Evolutionary conservation across 2,113 vertebrate genomes (phyloP).

Genomic region (Coptodon rendalli): DNA sequence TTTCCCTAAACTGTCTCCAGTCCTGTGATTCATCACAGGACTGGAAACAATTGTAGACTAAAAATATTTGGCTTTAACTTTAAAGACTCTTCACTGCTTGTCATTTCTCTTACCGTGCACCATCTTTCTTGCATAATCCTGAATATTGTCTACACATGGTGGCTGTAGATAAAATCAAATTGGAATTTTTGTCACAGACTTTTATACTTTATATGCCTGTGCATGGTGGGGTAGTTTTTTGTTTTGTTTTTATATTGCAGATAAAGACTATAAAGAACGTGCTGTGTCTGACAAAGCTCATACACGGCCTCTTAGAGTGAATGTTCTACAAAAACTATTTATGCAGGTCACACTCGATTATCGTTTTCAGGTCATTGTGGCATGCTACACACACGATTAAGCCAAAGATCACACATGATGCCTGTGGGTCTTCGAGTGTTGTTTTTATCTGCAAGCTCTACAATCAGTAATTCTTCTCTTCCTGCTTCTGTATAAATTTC

Average conservation of each 20-base stretch:
- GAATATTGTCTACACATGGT: neutral
- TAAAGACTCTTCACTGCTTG: neutral
- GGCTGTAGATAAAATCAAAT: neutral
- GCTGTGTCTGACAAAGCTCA: rapidly evolving
- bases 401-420: neutral
- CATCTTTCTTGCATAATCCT: neutral
- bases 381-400: neutral
- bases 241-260: neutral
- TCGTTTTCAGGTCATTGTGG: neutral
- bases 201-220: neutral
- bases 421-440: neutral
- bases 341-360: neutral
- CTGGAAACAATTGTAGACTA: neutral
- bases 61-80: neutral
- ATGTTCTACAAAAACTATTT: neutral
- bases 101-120: neutral
- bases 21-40: neutral
- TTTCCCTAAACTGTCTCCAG: neutral
- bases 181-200: neutral
- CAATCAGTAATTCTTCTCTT: neutral
- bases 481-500: neutral
- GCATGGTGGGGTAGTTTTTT: neutral
- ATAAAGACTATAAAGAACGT: neutral
- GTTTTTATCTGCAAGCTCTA: neutral
- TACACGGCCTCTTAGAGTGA: neutral